A percentile compares a stretch with the other conserved stretches of the same genome.
phyloP scores from a whole-genome alignment of 2,888 invertebrate species.

The Myathropa florea region DNA sequence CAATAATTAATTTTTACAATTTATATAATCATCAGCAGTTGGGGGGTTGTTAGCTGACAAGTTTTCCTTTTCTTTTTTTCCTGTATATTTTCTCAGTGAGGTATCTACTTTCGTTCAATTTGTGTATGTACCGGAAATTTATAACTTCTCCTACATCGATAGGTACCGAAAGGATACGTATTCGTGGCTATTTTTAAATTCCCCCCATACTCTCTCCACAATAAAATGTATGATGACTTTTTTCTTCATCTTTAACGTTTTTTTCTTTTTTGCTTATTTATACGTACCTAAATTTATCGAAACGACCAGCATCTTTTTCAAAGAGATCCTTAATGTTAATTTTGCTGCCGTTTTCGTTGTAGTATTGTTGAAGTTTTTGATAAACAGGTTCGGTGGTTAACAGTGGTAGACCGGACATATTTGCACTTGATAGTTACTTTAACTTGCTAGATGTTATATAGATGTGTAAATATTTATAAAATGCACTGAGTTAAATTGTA shows the following conservation, averaged over 20 bases:
- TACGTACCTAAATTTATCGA: constrained; percentile 92
- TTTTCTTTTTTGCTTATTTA: background rate
- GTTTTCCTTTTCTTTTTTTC: background rate
- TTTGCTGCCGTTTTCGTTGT: constrained; percentile 86
- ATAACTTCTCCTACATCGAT: constrained; percentile 36
- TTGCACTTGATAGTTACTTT: constrained; percentile 31
- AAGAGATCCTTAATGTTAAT: constrained; percentile 93
- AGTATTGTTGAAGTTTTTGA: constrained; percentile 89
- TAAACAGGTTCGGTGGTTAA: constrained; percentile 87
- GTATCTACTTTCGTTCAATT: constrained; percentile 66
- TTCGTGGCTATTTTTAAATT: constrained; percentile 62
- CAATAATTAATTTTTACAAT: constrained; percentile 21
- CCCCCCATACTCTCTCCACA: constrained; percentile 8
- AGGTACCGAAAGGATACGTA: constrained; percentile 37
- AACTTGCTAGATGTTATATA: constrained; percentile 31
- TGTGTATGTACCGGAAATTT: constrained; percentile 67
- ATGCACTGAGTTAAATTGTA: constrained; percentile 35
- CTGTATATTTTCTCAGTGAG: constrained; percentile 6
- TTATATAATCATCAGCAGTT: constrained; percentile 26
- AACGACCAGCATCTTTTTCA: constrained; percentile 89
- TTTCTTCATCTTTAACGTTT: background rate
- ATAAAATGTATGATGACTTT: background rate
- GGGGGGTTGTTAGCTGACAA: background rate
- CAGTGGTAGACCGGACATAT: constrained; percentile 82
- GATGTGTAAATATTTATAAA: constrained; percentile 22